Evolutionary conservation across 2,113 vertebrate species (phyloP), one percentile per base, ranked within the genome.

Genomic region (Tragelaphus imberbis): DNA sequence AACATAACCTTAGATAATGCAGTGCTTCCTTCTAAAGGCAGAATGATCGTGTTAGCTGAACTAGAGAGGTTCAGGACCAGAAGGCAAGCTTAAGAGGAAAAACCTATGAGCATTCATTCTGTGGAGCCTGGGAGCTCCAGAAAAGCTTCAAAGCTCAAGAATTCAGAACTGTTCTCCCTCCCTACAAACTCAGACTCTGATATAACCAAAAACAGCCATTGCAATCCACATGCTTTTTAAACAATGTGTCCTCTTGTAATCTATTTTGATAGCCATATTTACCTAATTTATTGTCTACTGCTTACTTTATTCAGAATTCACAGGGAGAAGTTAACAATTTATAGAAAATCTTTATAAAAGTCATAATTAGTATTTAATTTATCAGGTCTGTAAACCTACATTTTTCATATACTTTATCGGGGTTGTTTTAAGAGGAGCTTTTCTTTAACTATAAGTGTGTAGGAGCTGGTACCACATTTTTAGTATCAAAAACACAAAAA

Each of bases 281-380:
- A 58, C 36, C 90, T 36, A 89, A 56, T 58, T 59, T 77, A 92
- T 51, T 88, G 1, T n/a, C 9, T 79, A 33, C 63, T 1, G 3
- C 28, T 82, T 49, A 59, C n/a, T 53, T 92, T 68, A 82, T 59
- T 94, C 88, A 92, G 21, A 92, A 95, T 82, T 84, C n/a, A 91
- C 27, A 71, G 12, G 36, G 3, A 8, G 30, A 40, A 80, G 58
- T 87, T 86, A 84, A 88, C 36, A 51, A 82, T 58, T 84, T 68
- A 59, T 5, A 68, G 92, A 92, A 87, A 77, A 44, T 2, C 44
- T 55, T 96, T 59, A n/a, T 59, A n/a, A 16, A 95, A 79, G 23
- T 88, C 86, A 80, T 63, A 47, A 68, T 63, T 55, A 89, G 30
- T 10, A 40, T 30, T 58, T 85, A 63, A 59, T 30, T 65, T 88